Conservation (phyloP, 2,888 invertebrate genomes). For the Podotricha telesiphe region DNA sequence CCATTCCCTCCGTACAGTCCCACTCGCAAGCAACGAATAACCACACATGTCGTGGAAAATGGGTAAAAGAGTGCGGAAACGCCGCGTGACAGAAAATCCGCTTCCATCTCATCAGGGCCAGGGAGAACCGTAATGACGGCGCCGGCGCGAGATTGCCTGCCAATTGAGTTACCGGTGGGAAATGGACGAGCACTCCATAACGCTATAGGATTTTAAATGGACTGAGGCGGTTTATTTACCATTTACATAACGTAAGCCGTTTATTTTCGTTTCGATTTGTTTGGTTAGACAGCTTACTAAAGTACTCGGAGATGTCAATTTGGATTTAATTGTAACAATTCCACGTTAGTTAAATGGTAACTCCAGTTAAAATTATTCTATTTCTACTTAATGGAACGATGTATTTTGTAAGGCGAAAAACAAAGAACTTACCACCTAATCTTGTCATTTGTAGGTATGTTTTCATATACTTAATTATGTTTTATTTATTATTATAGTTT, state of each 20-base stretch:
- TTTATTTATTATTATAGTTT: too few species aligned
- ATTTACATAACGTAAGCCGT: background rate
- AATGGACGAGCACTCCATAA: constrained; percentile 42
- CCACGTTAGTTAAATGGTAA: too few species aligned
- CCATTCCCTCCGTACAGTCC: background rate
- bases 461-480: too few species aligned
- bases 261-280: constrained; percentile 1
- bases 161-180: constrained; percentile 70
- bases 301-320: background rate
- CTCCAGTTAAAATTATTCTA: too few species aligned
- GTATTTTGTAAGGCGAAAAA: too few species aligned
- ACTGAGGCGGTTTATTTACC: constrained; percentile 14
- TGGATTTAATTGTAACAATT: background rate
- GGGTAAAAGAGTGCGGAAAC: constrained; percentile 20
- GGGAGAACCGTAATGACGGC: constrained; percentile 54
- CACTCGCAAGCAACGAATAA: background rate
- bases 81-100: constrained; percentile 22
- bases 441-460: too few species aligned
- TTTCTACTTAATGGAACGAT: too few species aligned
- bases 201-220: constrained; percentile 40
- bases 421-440: too few species aligned
- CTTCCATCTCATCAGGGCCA: constrained; percentile 36
- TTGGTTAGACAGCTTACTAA: background rate
- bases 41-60: constrained; percentile 10
- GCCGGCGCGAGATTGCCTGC: constrained; percentile 72